phyloP scores from a whole-genome alignment of 2,888 invertebrate genomes.

The Meiosimyza platycephala region DNA sequence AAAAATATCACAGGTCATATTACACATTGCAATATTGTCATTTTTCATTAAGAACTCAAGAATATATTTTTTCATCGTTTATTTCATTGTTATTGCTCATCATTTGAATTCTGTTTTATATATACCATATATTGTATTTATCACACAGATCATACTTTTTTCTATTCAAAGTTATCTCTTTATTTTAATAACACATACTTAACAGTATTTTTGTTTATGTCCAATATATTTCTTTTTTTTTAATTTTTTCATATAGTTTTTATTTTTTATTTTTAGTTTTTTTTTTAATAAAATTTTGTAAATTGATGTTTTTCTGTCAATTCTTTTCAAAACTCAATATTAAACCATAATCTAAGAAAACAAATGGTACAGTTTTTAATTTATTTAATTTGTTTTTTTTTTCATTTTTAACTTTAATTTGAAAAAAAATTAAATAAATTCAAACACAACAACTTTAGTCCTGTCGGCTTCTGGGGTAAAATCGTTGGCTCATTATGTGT shows the following conservation, averaged over 20 bases:
- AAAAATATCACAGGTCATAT: no score
- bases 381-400: slow-evolving; percentile 39
- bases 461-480: slow-evolving; percentile 98
- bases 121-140: not conserved
- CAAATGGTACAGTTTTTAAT: slow-evolving; percentile 12
- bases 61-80: no score
- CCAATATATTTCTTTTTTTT: slow-evolving; percentile 21
- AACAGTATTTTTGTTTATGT: not conserved
- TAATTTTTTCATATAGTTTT: slow-evolving; percentile 31
- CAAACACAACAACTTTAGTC: slow-evolving; percentile 71
- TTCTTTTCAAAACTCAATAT: slow-evolving; percentile 34
- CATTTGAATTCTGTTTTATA: no score
- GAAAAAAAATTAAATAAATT: slow-evolving; percentile 25
- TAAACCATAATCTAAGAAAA: not conserved
- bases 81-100: no score
- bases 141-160: not conserved
- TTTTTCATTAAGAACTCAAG: no score
- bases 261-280: slow-evolving; percentile 33
- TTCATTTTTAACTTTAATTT: slow-evolving; percentile 39
- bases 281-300: slow-evolving; percentile 31
- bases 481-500: slow-evolving; percentile 98
- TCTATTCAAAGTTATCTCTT: not conserved
- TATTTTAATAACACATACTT: not conserved
- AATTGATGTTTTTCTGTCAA: slow-evolving; percentile 40
- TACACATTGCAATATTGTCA: no score